These are phyloP conservation scores for Plectus sambesii DNA, from an alignment of 1,140 invertebrate genomes.

Conservation along the genomic window DNA sequence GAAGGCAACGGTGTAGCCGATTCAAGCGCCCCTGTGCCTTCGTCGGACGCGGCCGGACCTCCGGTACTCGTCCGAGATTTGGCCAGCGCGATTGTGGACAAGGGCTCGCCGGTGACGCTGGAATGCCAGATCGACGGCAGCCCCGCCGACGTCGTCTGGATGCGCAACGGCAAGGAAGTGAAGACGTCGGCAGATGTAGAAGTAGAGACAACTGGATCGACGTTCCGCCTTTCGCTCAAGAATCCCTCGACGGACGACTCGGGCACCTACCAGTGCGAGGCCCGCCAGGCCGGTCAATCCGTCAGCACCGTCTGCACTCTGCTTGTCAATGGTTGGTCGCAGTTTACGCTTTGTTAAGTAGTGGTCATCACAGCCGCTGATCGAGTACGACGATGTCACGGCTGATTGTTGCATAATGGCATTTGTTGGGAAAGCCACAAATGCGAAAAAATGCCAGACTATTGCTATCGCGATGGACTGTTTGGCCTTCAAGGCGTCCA, in stretches of 20 bases:
- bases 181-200: conserved; percentile 87
- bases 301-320: conserved; percentile 79
- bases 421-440: no score
- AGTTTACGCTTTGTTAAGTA: conserved; percentile 17
- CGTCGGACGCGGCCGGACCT: not conserved
- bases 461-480: no score
- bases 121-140: conserved; percentile 68
- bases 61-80: conserved; percentile 12
- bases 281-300: conserved; percentile 84
- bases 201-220: conserved; percentile 74
- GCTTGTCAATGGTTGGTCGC: conserved; percentile 59
- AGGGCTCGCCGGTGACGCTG: conserved; percentile 70
- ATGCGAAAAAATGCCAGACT: no score
- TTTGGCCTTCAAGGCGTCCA: no score
- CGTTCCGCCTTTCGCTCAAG: conserved; percentile 65
- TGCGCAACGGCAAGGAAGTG: conserved; percentile 91
- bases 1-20: no score
- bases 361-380: no score
- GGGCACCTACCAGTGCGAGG: conserved; percentile 87
- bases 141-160: conserved; percentile 68
- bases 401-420: no score
- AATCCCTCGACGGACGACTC: conserved; percentile 66
- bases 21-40: not conserved
- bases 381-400: no score
- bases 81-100: conserved; percentile 60